phyloP scores from a whole-genome alignment of 2,888 invertebrate genomes.

The Helobdella robusta region DNA sequence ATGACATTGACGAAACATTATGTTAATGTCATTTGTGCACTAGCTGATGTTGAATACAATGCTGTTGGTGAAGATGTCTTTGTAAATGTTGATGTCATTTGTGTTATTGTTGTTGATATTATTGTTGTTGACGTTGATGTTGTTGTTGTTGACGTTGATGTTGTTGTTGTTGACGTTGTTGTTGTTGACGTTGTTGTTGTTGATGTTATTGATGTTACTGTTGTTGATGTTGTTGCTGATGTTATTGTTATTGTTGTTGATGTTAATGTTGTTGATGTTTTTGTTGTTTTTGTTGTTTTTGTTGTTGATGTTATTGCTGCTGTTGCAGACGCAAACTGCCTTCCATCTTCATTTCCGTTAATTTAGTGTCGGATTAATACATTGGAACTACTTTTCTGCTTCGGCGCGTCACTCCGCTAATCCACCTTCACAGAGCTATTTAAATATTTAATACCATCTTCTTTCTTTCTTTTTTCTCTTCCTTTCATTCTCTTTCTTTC shows the following conservation, averaged over 20 bases:
- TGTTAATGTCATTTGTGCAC: not conserved
- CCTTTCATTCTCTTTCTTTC: not conserved
- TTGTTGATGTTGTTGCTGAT: no score
- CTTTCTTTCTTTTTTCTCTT: not conserved
- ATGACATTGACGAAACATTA: not conserved
- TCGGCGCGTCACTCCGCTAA: not conserved
- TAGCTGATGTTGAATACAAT: not conserved
- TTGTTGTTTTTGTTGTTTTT: no score
- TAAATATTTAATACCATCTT: not conserved
- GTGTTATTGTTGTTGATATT: no score
- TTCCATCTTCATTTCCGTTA: not conserved
- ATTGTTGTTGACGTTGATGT: no score
- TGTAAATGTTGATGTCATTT: no score
- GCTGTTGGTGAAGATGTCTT: no score
- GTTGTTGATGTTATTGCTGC: no score
- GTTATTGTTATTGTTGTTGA: no score
- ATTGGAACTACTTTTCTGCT: constrained; percentile 11
- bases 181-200: no score
- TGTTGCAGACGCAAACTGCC: not conserved
- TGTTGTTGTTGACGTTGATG: no score
- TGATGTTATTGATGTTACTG: no score
- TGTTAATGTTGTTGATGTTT: no score
- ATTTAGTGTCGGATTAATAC: constrained; percentile 1
- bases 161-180: not conserved
- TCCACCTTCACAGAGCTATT: not conserved